Conservation (phyloP, 53 echinoderm and acorn worm genomes). For the Crossaster papposus region DNA sequence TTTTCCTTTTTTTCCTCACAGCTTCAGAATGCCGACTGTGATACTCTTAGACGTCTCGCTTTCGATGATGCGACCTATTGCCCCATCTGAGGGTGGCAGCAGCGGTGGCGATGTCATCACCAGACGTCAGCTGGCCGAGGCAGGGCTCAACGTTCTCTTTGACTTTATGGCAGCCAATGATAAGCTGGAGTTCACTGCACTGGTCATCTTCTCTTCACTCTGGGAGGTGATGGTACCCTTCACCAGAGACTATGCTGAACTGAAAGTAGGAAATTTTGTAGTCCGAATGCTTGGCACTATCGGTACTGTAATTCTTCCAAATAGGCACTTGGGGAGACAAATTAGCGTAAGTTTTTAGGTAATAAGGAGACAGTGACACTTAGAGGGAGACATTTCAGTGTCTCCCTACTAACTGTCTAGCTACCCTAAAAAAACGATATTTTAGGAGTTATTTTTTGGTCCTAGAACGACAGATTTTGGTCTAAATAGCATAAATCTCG, state of each 20-base stretch:
- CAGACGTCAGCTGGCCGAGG: conserved; percentile 77
- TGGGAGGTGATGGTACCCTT: conserved; percentile 87
- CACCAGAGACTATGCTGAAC: conserved; percentile 84
- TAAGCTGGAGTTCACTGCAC: conserved; percentile 82
- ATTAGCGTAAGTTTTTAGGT: too few relatives aligned
- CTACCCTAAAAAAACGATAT: too few relatives aligned
- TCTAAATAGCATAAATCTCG: too few relatives aligned
- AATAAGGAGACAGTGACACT: too few relatives aligned
- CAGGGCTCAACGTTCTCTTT: conserved; percentile 67
- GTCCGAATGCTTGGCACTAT: neutral
- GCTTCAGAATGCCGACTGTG: conserved; percentile 83
- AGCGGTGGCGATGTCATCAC: conserved; percentile 56
- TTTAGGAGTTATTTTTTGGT: too few relatives aligned
- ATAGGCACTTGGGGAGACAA: too few relatives aligned
- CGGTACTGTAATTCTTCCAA: too few relatives aligned
- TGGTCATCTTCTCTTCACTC: conserved; percentile 84
- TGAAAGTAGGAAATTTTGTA: conserved; percentile 64
- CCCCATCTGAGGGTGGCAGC: conserved; percentile 38
- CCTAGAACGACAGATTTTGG: too few relatives aligned
- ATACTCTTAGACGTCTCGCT: conserved; percentile 88
- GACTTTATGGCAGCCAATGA: conserved; percentile 84
- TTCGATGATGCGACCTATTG: conserved; percentile 87
- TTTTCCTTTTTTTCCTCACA: neutral
- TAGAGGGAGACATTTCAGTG: too few relatives aligned
- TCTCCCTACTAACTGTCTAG: too few relatives aligned